These are phyloP conservation scores for Himalopsyche anomala DNA, from an alignment of 2,888 invertebrate species.

Conservation along the genomic window DNA sequence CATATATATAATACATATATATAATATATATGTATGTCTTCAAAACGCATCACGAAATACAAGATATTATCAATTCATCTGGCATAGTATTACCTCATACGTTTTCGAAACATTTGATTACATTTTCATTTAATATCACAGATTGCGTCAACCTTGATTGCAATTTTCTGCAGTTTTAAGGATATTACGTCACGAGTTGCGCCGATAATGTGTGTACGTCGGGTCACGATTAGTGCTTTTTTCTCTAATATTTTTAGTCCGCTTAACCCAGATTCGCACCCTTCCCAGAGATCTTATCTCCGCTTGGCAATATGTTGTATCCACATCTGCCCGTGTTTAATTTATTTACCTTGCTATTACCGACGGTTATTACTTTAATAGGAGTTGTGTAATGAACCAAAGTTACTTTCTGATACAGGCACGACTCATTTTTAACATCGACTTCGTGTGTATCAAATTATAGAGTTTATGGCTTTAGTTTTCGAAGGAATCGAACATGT, in stretches of 20 bases:
- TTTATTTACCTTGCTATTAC: constrained; percentile 10
- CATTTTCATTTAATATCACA: not conserved
- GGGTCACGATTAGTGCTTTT: constrained; percentile 12
- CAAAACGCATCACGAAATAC: too few relatives aligned
- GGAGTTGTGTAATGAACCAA: constrained; percentile 13
- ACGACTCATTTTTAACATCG: constrained; percentile 32
- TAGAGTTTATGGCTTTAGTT: not conserved
- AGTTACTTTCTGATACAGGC: constrained; percentile 5
- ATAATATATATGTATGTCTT: too few relatives aligned
- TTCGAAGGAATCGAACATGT: not conserved
- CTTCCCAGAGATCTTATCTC: constrained; percentile 12
- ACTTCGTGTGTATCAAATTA: constrained; percentile 35
- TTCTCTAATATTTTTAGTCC: constrained; percentile 21
- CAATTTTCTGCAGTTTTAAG: constrained; percentile 40
- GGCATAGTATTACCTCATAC: not conserved
- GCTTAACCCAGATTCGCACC: constrained; percentile 32
- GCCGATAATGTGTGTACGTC: constrained; percentile 1
- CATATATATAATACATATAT: too few relatives aligned
- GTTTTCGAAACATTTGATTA: not conserved
- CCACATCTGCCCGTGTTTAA: not conserved
- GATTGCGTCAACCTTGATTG: constrained; percentile 43
- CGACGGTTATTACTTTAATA: constrained; percentile 39
- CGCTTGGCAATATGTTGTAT: not conserved
- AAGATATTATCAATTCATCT: not conserved
- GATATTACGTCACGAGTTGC: constrained; percentile 23